Conservation (phyloP, 2,113 vertebrate genomes). For the Tragelaphus buxtoni region DNA sequence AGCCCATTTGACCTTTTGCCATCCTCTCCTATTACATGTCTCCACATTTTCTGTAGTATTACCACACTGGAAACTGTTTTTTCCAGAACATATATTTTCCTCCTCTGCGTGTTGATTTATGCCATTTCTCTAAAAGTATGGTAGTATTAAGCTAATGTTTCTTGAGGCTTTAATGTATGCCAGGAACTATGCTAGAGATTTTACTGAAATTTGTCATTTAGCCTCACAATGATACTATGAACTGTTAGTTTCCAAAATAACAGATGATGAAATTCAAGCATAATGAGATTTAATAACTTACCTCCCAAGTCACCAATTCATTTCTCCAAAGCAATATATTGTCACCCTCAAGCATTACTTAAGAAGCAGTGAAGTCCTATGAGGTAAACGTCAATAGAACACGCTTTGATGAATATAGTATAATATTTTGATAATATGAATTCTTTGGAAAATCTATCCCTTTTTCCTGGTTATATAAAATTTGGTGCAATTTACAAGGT, state of each 20-base stretch:
- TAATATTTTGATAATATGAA: not conserved
- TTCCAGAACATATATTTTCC: not conserved
- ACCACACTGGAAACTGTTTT: not conserved
- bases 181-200: not conserved
- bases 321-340: not conserved
- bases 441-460: not conserved
- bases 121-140: not conserved
- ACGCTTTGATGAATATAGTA: not conserved
- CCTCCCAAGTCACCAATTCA: not conserved
- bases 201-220: not conserved
- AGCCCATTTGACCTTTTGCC: not conserved
- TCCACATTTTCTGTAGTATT: not conserved
- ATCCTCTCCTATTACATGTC: not conserved
- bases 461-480: not conserved
- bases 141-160: not conserved
- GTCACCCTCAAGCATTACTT: not conserved
- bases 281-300: not conserved
- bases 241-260: not conserved
- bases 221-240: not conserved
- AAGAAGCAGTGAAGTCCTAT: not conserved
- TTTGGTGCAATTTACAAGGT: not conserved
- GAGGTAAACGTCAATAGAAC: not conserved
- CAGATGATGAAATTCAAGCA: not conserved
- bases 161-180: not conserved
- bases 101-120: not conserved